phyloP scores from a whole-genome alignment of 2,888 invertebrate genomes.

The Nemoura dubitans region DNA sequence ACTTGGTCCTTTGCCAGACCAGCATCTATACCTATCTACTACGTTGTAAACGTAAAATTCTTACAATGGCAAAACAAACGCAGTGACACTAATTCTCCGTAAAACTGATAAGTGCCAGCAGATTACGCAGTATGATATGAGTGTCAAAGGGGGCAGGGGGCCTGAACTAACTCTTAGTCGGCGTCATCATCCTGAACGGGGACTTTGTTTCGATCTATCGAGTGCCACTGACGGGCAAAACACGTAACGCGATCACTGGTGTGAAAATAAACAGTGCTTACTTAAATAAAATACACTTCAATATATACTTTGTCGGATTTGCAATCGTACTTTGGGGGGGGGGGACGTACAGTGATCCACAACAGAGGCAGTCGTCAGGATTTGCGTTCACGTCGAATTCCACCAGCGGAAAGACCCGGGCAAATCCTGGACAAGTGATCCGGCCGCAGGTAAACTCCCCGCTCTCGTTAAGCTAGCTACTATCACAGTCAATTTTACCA shows the following conservation, averaged over 20 bases:
- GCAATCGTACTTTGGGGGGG: background rate
- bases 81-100: background rate
- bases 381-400: background rate
- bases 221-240: background rate
- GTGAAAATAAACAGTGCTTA: background rate
- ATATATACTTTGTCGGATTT: background rate
- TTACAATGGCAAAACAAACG: background rate
- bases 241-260: background rate
- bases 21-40: background rate
- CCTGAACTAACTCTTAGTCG: background rate
- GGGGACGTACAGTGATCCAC: background rate
- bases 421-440: background rate
- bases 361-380: background rate
- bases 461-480: background rate
- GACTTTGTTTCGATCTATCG: background rate
- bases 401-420: background rate
- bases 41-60: background rate
- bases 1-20: background rate
- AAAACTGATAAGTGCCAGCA: background rate
- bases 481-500: slow-evolving; percentile 43
- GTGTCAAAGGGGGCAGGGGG: background rate
- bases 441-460: background rate
- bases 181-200: background rate
- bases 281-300: background rate
- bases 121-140: background rate